Evolutionary conservation across 2,888 invertebrate genomes (phyloP).

Genomic region (Spilosoma lubricipeda): DNA sequence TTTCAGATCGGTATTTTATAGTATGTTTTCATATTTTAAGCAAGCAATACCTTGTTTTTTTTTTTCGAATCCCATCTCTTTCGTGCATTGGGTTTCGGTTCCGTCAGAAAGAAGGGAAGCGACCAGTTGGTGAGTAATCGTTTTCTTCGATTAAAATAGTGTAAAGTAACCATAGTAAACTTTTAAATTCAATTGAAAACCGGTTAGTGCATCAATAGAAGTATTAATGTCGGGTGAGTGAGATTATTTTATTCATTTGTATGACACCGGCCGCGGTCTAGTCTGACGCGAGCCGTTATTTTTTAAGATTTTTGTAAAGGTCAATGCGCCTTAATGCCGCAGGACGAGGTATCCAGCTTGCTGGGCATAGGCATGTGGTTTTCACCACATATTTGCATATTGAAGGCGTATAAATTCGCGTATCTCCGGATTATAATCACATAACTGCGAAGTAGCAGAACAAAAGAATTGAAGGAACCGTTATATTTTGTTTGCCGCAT

Average conservation of each 20-base stretch:
- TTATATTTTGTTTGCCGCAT: slow-evolving; percentile 65
- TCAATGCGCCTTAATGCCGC: slow-evolving; percentile 75
- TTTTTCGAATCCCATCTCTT: slow-evolving; percentile 50
- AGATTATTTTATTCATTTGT: slow-evolving; percentile 27
- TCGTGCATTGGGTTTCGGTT: slow-evolving; percentile 56
- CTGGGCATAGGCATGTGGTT: slow-evolving; percentile 61
- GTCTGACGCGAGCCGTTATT: slow-evolving; percentile 76
- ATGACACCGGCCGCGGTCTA: slow-evolving; percentile 49
- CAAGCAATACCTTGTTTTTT: slow-evolving; percentile 45
- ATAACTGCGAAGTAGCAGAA: slow-evolving; percentile 35
- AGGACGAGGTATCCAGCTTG: slow-evolving; percentile 58
- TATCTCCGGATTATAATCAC: slow-evolving; percentile 52
- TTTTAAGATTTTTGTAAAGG: slow-evolving; percentile 79
- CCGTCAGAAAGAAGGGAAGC: slow-evolving; percentile 67
- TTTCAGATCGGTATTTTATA: neutral
- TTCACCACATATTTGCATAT: slow-evolving; percentile 58
- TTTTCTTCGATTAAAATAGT: slow-evolving; percentile 52
- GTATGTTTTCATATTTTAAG: slow-evolving; percentile 23
- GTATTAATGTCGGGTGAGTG: slow-evolving; percentile 45
- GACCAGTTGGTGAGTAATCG: slow-evolving; percentile 75
- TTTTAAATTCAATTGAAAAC: slow-evolving; percentile 22
- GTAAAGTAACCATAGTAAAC: slow-evolving; percentile 26
- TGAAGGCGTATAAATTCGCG: slow-evolving; percentile 50
- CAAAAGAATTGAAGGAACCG: slow-evolving; percentile 57
- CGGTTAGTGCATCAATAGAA: slow-evolving; percentile 34